phyloP scores from a whole-genome alignment of 2,888 invertebrate species.

The Platycnemis pennipes region DNA sequence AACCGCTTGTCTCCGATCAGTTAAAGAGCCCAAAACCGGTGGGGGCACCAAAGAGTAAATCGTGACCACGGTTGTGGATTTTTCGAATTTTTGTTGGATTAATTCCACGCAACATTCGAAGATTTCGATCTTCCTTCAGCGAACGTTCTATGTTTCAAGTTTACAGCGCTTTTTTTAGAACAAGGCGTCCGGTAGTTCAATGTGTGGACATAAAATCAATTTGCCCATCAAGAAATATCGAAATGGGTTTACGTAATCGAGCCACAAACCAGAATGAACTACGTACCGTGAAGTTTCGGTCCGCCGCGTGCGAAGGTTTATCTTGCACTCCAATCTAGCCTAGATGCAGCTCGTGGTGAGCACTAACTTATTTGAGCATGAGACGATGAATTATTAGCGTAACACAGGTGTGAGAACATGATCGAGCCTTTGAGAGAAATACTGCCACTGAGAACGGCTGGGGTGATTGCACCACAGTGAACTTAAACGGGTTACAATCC shows the following conservation, averaged over 20 bases:
- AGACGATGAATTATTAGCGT: neutral
- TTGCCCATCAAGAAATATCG: neutral
- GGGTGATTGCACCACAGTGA: neutral
- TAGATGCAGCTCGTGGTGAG: neutral
- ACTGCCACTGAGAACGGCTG: neutral
- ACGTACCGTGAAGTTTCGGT: neutral
- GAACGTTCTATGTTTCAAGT: too few species aligned
- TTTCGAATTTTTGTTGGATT: neutral
- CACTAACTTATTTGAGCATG: neutral
- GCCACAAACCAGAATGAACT: neutral
- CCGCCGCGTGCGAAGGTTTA: neutral
- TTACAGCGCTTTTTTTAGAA: neutral
- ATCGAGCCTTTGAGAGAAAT: neutral
- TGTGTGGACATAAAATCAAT: neutral
- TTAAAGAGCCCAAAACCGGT: too few species aligned
- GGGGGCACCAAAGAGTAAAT: neutral
- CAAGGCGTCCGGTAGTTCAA: neutral
- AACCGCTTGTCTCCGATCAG: too few species aligned
- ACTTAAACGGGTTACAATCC: too few species aligned
- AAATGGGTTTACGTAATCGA: neutral
- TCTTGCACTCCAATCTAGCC: neutral
- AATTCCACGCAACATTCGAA: neutral
- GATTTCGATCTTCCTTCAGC: neutral
- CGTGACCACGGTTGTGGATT: constrained; percentile 25
- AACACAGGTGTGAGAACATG: neutral